Conservation (phyloP, 2,888 invertebrate genomes). For the Euzetes globulus region DNA sequence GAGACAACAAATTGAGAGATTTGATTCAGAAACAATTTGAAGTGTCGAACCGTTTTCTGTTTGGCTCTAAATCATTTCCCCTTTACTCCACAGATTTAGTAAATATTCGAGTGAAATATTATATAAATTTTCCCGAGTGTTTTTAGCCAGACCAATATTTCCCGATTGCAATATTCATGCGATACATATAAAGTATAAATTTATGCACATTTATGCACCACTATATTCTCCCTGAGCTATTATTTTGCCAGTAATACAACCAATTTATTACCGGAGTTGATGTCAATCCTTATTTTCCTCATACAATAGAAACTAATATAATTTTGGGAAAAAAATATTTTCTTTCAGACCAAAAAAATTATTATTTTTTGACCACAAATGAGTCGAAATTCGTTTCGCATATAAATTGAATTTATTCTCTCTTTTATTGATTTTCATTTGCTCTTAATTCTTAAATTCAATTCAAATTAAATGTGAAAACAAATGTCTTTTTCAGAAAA, state of each 20-base stretch:
- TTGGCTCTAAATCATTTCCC: no score
- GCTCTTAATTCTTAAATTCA: no score
- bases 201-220: conserved; percentile 23
- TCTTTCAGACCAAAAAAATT: not conserved
- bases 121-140: not conserved
- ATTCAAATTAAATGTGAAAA: no score
- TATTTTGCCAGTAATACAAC: conserved; percentile 21
- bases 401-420: no score
- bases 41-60: no score
- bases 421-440: no score
- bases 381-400: no score
- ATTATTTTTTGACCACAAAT: not conserved
- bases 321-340: not conserved
- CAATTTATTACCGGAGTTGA: conserved; percentile 20
- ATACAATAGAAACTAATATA: conserved; percentile 2
- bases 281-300: conserved; percentile 10
- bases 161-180: not conserved
- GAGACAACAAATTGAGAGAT: no score
- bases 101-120: not conserved
- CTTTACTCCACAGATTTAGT: no score
- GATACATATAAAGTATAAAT: conserved; percentile 4
- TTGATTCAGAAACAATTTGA: no score
- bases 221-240: conserved; percentile 19
- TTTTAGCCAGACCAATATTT: not conserved
- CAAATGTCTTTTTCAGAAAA: no score